Evolutionary conservation across 2,113 vertebrate species (phyloP), one percentile per base, ranked within the genome.

Genomic region (Apaloderma vittatum): DNA sequence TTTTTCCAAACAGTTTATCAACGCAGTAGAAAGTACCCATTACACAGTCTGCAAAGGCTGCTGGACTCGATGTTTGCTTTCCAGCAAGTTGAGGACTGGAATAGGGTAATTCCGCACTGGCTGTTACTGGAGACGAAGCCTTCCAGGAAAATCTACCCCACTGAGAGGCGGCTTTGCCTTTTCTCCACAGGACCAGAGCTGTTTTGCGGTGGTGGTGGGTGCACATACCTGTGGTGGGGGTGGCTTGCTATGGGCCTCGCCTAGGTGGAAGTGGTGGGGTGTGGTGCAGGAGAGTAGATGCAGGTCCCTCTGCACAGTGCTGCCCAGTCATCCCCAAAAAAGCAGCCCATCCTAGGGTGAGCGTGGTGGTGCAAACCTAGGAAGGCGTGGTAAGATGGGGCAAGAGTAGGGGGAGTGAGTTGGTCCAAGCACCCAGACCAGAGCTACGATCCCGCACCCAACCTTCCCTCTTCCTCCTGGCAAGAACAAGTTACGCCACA

Each of bases 161-260:
- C 0, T 16, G 1, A 9, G 2, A 18, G 21, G 16, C 3, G 9
- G 45, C 24, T 51, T 81, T 34, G 17, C 57, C 59, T 65, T 43
- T 34, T 30, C 16, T 37, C 49, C 0, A 1, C 19, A 18, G 26
- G 19, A 2, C 3, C 8, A n/a, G 49, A 34, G 34, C 12, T 57
- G n/a, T 48, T 11, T 34, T 1, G 0, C 21, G 4, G 1, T 2
- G 40, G 40, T 40, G 40, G 37, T 40, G 37, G 67, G 27, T 26
- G 36, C 36, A 17, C 0, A 2, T 17, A 11, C 51, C 36, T 3
- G 7, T 1, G 1, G 7, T 1, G 1, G 18, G 1, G 1, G 27
- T 0, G 3, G 15, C 43, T 43, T 26, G 43, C 21, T 11, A 2
- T 6, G 43, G 58, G 26, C 37, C 36, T 54, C 1, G 1, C 51